These are phyloP conservation scores for Trichogramma evanescens DNA, from an alignment of 2,888 invertebrate species.

Conservation along the genomic window DNA sequence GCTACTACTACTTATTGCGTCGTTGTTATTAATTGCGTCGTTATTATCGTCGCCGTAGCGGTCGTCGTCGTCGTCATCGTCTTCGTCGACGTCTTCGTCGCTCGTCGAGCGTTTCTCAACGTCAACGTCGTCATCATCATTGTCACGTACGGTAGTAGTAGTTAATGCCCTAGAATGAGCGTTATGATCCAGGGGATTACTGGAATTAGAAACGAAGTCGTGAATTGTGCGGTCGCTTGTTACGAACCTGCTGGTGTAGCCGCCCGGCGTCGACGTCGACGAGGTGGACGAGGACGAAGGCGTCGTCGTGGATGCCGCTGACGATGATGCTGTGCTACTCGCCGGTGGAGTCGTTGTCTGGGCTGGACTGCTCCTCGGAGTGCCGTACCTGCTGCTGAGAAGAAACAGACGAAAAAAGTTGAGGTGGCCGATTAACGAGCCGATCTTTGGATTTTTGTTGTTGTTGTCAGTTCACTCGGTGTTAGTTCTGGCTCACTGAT, in stretches of 20 bases:
- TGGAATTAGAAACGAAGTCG: constrained; percentile 40
- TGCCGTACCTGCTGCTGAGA: constrained; percentile 35
- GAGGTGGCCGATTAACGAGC: background rate
- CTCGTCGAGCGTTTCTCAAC: constrained; percentile 18
- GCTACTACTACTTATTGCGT: background rate
- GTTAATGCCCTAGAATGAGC: constrained; percentile 42
- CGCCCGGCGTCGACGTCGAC: constrained; percentile 41
- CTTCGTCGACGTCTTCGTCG: constrained; percentile 20
- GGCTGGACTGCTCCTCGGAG: constrained; percentile 44
- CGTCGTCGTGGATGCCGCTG: constrained; percentile 23
- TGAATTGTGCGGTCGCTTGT: constrained; percentile 38
- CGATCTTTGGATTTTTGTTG: no score
- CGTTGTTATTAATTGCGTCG: background rate
- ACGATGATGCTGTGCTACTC: constrained; percentile 23
- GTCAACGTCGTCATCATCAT: constrained; percentile 27
- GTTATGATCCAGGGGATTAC: constrained; percentile 41
- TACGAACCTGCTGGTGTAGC: constrained; percentile 63
- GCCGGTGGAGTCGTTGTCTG: constrained; percentile 37
- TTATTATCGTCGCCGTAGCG: background rate
- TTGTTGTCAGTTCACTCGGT: no score
- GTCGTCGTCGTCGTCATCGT: background rate
- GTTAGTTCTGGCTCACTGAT: background rate
- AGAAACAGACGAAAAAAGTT: background rate
- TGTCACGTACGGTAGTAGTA: constrained; percentile 25
- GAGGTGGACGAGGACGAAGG: constrained; percentile 28